Conservation (phyloP, 2,113 vertebrate genomes). For the Seriola rivoliana region DNA sequence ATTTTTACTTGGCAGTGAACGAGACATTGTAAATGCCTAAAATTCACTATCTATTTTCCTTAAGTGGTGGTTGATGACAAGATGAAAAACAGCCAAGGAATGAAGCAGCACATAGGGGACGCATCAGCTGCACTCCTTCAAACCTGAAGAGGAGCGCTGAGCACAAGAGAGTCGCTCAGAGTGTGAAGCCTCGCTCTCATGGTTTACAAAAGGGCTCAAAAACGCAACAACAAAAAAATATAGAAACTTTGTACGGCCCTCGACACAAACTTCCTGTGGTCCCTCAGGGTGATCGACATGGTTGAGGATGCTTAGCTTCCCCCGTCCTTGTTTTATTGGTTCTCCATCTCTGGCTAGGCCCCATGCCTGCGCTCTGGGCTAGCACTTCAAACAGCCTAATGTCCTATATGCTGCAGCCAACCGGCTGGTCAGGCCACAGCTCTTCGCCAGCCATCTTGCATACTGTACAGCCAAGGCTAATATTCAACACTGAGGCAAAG, state of each 20-base stretch:
- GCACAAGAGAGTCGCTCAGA: constrained; percentile 24
- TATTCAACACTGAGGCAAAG: constrained; percentile 58
- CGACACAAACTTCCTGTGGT: constrained; percentile 48
- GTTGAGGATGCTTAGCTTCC: constrained; percentile 52
- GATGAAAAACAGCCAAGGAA: constrained; percentile 61
- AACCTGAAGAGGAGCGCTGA: constrained; percentile 60
- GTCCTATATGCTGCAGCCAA: constrained; percentile 70
- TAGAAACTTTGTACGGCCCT: constrained; percentile 38
- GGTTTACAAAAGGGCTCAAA: constrained; percentile 7
- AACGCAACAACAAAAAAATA: constrained; percentile 16
- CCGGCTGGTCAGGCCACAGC: constrained; percentile 60
- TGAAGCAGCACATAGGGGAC: constrained; percentile 44
- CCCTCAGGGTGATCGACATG: constrained; percentile 33
- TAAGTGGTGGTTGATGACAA: constrained; percentile 66
- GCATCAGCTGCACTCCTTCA: constrained; percentile 52
- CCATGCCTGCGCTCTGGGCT: constrained; percentile 59
- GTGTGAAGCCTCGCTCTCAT: constrained; percentile 30
- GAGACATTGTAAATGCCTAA: constrained; percentile 36
- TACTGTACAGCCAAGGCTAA: constrained; percentile 68
- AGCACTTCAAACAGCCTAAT: constrained; percentile 75
- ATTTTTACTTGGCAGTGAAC: constrained; percentile 56
- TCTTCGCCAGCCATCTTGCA: constrained; percentile 65
- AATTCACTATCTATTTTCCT: constrained; percentile 54
- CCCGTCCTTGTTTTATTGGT: constrained; percentile 31
- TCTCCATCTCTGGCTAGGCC: constrained; percentile 50